phyloP scores from a whole-genome alignment of 2,888 invertebrate species.

The Stenotaenia linearis region DNA sequence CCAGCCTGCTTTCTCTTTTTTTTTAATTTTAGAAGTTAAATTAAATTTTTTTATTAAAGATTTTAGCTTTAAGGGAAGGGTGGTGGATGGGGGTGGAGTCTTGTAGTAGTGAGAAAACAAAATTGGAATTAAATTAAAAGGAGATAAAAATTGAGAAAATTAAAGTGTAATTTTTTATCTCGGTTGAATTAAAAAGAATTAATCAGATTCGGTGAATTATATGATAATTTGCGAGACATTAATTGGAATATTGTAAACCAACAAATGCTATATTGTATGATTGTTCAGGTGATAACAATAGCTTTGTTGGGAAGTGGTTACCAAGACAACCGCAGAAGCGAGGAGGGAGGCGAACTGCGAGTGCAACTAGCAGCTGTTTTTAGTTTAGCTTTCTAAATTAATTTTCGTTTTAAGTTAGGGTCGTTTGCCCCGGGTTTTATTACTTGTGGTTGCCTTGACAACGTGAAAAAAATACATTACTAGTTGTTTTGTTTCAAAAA shows the following conservation, averaged over 20 bases:
- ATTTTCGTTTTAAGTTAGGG: slow-evolving; percentile 26
- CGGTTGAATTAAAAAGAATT: background rate
- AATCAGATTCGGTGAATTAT: background rate
- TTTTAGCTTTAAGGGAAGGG: too few species aligned
- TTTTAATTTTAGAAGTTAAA: background rate
- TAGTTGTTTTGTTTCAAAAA: slow-evolving; percentile 5
- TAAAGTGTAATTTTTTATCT: too few species aligned
- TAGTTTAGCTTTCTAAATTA: slow-evolving; percentile 26
- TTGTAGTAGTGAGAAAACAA: too few species aligned
- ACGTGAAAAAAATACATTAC: slow-evolving; percentile 19
- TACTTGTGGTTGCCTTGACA: slow-evolving; percentile 6
- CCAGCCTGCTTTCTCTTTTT: background rate
- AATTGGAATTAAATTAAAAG: too few species aligned
- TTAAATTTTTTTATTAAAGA: too few species aligned
- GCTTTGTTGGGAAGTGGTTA: slow-evolving; percentile 24
- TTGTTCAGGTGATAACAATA: slow-evolving; percentile 26
- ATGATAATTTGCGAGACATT: background rate
- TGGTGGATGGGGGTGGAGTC: too few species aligned
- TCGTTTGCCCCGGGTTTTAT: slow-evolving; percentile 26
- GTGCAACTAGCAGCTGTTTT: slow-evolving; percentile 26
- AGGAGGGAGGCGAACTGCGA: background rate
- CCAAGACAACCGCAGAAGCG: background rate
- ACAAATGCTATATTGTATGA: background rate
- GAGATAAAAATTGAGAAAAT: too few species aligned
- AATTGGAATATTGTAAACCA: slow-evolving; percentile 20